Base-by-base conservation (phyloP, 1,140 invertebrate species). In the Zaprionus taronus region DNA sequence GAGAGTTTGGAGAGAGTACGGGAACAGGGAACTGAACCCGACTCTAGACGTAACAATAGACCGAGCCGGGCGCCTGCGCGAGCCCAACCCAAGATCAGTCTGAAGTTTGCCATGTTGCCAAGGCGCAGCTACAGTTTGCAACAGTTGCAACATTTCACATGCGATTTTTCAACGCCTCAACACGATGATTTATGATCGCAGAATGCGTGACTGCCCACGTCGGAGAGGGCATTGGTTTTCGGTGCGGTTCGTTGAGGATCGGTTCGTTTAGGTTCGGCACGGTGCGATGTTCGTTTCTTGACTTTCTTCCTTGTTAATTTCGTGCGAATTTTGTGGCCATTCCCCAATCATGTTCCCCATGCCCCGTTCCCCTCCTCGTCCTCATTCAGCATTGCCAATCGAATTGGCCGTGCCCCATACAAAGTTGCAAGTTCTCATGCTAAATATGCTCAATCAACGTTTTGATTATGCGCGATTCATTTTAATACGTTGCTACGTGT, bases 371-470 rank as follows among this genome's bases (percentile, higher is more conserved):
- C 31, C 31, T 34, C 9, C 0, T 34, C 31, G 9, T 34, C 31
- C 9, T 0, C 9, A 34, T 9, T 11, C 31, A 34, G 31, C 47
- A 62, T 70, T 62, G 24, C 3, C 17, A 51, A 38, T 61, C 58
- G 20, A 47, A 49, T 66, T 56, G 22, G 38, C 34, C 15, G 38
- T 62, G 31, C 31, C 49, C 49, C 60, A 58, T 36, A 68, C 44
- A 63, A 63, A 38, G 67, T 70, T 71, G 68, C 58, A 79, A 56
- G 47, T 79, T 81, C 63, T 67, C 64, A 72, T 90, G 79, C 69
- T 75, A 85, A 82, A 89, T 89, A 64, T 82, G 81, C 61, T 85
- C 85, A 90, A 90, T 89, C 79, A 89, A 85, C 79, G 75, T 75
- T 84, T 90, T 81, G 65, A 89, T 75, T 90, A 77, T 64, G 53